Evolutionary conservation across 2,888 invertebrate genomes (phyloP).

Genomic region (Petrolisthes manimaculis): DNA sequence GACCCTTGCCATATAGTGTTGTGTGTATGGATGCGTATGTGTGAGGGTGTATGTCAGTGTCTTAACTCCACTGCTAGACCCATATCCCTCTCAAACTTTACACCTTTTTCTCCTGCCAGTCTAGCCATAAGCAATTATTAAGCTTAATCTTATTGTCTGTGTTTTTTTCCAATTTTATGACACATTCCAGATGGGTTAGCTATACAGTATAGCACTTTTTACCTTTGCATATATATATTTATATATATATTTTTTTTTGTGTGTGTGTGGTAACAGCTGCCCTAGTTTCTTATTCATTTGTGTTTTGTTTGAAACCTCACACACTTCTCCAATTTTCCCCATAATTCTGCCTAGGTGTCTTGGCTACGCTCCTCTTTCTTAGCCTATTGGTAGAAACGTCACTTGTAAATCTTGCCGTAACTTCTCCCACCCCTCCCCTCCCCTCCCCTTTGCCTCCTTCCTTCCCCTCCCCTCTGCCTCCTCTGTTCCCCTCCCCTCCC

Average conservation of each 20-base stretch:
- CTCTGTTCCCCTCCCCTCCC: background rate
- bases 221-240: background rate
- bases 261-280: background rate
- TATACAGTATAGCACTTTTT: too few species aligned
- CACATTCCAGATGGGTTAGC: too few species aligned
- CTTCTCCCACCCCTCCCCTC: background rate
- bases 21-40: conserved; percentile 5
- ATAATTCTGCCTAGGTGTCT: background rate
- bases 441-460: background rate
- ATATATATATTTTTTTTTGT: background rate
- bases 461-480: conserved; percentile 20
- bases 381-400: conserved; percentile 2
- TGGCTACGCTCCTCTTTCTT: conserved; percentile 7
- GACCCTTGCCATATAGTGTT: background rate
- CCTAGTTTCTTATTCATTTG: background rate
- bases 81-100: background rate
- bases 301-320: background rate
- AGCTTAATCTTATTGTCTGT: too few species aligned
- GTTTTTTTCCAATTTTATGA: too few species aligned
- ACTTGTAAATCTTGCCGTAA: background rate
- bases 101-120: background rate
- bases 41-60: conserved; percentile 8
- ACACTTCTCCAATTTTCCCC: background rate
- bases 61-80: background rate
- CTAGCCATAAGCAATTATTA: background rate